Evolutionary conservation across 2,113 vertebrate genomes (phyloP).

Genomic region (Cyanistes caeruleus): DNA sequence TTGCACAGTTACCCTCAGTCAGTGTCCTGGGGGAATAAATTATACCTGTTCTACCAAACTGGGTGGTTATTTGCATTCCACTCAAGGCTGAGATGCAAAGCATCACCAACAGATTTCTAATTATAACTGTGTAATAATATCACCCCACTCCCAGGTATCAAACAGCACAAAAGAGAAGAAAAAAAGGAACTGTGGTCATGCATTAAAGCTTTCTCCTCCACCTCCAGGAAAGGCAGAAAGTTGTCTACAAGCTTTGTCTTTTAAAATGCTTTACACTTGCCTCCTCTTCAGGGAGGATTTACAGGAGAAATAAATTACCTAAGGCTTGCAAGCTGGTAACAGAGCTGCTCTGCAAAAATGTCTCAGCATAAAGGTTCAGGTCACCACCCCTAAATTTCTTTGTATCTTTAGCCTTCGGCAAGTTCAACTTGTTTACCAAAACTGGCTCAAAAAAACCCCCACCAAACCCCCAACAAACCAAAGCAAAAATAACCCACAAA

Average conservation of each 20-base stretch:
- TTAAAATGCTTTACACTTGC: not conserved
- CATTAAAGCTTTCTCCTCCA: not conserved
- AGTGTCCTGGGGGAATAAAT: not conserved
- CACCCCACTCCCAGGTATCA: not conserved
- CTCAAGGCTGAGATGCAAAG: not conserved
- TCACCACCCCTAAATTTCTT: not conserved
- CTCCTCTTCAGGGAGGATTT: not conserved
- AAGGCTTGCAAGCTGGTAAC: not conserved
- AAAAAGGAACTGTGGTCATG: not conserved
- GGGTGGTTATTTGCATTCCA: not conserved
- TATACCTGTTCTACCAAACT: not conserved
- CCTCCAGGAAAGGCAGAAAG: not conserved
- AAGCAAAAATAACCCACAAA: not conserved
- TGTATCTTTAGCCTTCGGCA: not conserved
- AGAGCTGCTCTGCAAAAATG: not conserved
- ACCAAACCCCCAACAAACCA: not conserved
- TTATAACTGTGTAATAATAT: not conserved
- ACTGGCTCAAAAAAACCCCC: not conserved
- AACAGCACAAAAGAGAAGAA: not conserved
- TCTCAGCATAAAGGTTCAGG: not conserved
- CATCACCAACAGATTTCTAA: not conserved
- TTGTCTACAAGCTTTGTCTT: not conserved
- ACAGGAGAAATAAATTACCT: not conserved
- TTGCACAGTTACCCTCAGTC: not conserved
- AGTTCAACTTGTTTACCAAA: not conserved